These are phyloP conservation scores for Galagoides demidoff DNA, from an alignment of 2,797 vertebrate species.

Conservation along the genomic window DNA sequence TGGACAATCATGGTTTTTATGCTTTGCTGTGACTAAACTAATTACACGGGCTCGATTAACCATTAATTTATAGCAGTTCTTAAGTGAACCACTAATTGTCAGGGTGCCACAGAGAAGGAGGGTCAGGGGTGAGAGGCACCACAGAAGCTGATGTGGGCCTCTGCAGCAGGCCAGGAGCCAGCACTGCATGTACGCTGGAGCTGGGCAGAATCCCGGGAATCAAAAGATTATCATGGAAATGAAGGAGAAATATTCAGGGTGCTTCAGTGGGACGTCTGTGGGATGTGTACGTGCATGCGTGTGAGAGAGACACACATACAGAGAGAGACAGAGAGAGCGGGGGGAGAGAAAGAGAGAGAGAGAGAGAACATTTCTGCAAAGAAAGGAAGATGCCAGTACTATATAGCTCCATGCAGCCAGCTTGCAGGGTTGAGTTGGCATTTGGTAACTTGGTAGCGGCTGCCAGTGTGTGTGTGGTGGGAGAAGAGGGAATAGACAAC, in stretches of 20 bases:
- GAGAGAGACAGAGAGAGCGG: neutral
- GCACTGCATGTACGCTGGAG: neutral
- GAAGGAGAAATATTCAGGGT: slow-evolving; percentile 27
- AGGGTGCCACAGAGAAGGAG: neutral
- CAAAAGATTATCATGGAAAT: neutral
- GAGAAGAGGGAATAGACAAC: slow-evolving; percentile 86
- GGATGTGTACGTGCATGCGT: neutral
- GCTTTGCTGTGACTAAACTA: slow-evolving; percentile 43
- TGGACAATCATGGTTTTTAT: neutral
- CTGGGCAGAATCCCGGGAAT: neutral
- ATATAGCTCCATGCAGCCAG: slow-evolving; percentile 84
- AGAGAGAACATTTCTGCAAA: slow-evolving; percentile 77
- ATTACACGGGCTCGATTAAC: neutral
- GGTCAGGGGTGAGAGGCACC: neutral
- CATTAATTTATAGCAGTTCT: neutral
- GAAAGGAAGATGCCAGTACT: slow-evolving; percentile 86
- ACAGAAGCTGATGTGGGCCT: neutral
- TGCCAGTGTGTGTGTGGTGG: slow-evolving; percentile 88
- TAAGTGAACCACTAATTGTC: slow-evolving; percentile 28
- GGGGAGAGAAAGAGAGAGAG: neutral
- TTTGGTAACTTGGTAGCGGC: slow-evolving; percentile 85
- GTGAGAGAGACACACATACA: neutral
- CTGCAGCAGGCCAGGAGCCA: neutral
- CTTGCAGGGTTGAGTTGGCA: slow-evolving; percentile 88
- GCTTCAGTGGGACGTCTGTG: neutral